Base-by-base conservation (phyloP, 2,797 vertebrate species). In the Prunella strophiata region DNA sequence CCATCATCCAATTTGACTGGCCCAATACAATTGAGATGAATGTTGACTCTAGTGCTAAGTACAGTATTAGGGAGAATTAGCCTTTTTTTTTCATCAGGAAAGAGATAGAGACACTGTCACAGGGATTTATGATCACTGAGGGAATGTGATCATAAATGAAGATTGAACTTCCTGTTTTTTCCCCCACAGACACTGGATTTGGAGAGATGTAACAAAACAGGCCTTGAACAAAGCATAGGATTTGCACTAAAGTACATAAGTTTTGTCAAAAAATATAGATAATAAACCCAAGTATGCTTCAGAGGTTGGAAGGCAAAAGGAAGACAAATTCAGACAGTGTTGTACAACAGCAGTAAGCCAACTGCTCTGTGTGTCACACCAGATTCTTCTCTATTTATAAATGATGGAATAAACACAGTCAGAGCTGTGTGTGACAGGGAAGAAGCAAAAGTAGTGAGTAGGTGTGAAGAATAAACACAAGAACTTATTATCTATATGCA, bases 401-500 rank as follows among this genome's bases (percentile, higher is more conserved):
- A 59, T 22, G 52, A 45, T 71, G 40, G 34, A 90, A 88, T 38
- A 94, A 94, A 83, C 54, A 81, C n/a, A 87, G 68, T 11, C 57
- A 91, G 75, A 89, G 58, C 47, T 36, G 26, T 52, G 55, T 63
- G 42, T 12, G 48, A 55, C 32, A 87, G 29, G 25, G 16, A 76
- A 85, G 52, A 66, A 76, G n/a, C 27, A 40, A 79, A 93, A 96
- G 27, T 19, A 66, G 43, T 27, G 65, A 91, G 85, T 67, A 79
- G 75, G 82, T 85, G 79, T 89, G 52, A 96, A 20, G 27, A 87
- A 65, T 80, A 93, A 96, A 91, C 78, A 87, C 25, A 66, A 88
- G 47, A 82, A 82, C 14, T 80, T 91, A 40, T 47, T 87, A 73
- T 91, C 62, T 84, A 14, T 8, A 36, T 7, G 26, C 26, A 84